A percentile compares a stretch with the other conserved stretches of the same genome.
phyloP scores from a whole-genome alignment of 2,888 invertebrate species.

The Metopia argyrocephala region DNA sequence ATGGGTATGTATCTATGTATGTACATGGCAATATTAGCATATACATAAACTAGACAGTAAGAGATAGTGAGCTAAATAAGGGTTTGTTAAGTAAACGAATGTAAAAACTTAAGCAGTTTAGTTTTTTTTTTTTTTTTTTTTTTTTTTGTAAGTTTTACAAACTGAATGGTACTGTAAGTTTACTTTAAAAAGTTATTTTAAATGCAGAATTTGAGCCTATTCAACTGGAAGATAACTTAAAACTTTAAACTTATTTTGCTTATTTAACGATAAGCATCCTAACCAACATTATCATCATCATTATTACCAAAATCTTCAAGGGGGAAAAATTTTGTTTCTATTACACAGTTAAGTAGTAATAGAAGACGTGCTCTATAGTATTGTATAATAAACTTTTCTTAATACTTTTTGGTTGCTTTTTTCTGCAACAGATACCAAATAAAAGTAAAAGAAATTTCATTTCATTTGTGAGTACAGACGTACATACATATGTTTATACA shows the following conservation, averaged over 20 bases:
- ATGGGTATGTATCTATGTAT: too few species aligned
- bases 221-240: constrained; percentile 69
- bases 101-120: constrained; percentile 37
- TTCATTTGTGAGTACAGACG: background rate
- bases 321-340: constrained; percentile 39
- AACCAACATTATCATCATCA: constrained; percentile 58
- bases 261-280: constrained; percentile 63
- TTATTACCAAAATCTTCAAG: constrained; percentile 14
- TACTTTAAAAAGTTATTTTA: constrained; percentile 64
- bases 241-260: constrained; percentile 62
- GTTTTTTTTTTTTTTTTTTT: too few species aligned
- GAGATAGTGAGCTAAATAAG: too few species aligned
- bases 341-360: constrained; percentile 61
- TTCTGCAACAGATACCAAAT: background rate
- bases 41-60: too few species aligned
- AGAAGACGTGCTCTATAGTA: constrained; percentile 57
- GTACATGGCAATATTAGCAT: too few species aligned
- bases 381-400: constrained; percentile 35
- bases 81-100: background rate
- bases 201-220: constrained; percentile 67
- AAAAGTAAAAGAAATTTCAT: background rate
- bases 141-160: constrained; percentile 57
- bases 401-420: background rate
- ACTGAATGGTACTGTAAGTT: constrained; percentile 56
- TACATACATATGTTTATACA: too few species aligned